Conservation (phyloP, 2,888 invertebrate species). For the Sepiola atlantica region DNA sequence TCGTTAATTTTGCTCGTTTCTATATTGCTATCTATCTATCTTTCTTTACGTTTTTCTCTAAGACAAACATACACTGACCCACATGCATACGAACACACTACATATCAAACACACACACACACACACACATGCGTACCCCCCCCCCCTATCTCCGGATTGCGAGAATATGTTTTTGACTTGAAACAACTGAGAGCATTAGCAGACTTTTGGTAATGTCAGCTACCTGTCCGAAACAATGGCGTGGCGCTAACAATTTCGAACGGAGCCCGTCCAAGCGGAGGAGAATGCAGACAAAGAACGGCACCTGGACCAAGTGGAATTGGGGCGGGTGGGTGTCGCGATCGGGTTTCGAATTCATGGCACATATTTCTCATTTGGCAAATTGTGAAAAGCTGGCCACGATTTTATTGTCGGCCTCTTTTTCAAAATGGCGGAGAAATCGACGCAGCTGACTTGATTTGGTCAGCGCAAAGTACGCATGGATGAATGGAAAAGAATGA, state of each 20-base stretch:
- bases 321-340: not conserved
- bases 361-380: slow-evolving; percentile 32
- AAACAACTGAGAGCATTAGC: slow-evolving; percentile 2
- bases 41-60: not conserved
- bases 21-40: not conserved
- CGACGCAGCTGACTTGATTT: not conserved
- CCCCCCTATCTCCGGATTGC: not conserved
- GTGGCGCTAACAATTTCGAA: not conserved
- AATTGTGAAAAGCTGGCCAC: slow-evolving; percentile 32
- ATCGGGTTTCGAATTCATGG: not conserved
- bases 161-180: not conserved
- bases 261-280: not conserved
- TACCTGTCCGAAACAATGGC: not conserved
- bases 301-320: not conserved
- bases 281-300: not conserved
- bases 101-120: not conserved
- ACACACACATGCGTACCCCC: not conserved
- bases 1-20: not conserved
- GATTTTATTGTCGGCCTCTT: slow-evolving; percentile 9
- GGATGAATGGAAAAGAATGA: not conserved
- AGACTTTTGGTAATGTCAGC: not conserved
- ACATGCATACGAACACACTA: not conserved
- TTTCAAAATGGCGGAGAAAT: not conserved
- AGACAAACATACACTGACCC: not conserved
- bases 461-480: not conserved